Conservation (phyloP, 1,140 invertebrate genomes). For the Caenorhabditis tropicalis region DNA sequence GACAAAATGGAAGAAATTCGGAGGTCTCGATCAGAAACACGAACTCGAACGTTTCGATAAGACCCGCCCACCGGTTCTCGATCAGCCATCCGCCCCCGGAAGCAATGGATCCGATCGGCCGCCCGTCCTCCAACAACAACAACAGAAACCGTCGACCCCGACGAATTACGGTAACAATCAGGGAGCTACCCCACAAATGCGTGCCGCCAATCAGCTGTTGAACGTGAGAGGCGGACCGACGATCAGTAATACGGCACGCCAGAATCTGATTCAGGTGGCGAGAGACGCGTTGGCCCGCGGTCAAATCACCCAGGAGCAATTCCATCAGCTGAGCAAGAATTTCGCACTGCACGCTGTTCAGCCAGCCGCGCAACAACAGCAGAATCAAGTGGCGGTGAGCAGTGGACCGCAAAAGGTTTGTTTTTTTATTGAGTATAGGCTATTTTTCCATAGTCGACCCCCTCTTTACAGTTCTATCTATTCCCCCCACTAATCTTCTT, state of each 20-base stretch:
- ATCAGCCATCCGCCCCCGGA: neutral
- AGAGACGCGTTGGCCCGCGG: neutral
- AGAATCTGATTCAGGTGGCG: neutral
- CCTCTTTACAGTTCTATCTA: too few relatives aligned
- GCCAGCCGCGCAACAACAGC: neutral
- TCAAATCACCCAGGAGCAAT: slow-evolving; percentile 35
- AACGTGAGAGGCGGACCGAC: neutral
- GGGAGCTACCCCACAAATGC: neutral
- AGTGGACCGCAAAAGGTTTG: slow-evolving; percentile 11
- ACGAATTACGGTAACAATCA: neutral
- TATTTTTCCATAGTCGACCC: too few relatives aligned
- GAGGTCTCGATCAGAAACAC: slow-evolving; percentile 82
- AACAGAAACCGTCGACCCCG: neutral
- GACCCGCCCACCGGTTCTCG: neutral
- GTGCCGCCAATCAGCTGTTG: neutral
- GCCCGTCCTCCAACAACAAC: neutral
- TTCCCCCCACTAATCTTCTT: slow-evolving; percentile 9
- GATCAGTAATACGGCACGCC: neutral
- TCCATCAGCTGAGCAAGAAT: slow-evolving; percentile 1
- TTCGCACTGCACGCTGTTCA: neutral
- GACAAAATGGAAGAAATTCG: slow-evolving; percentile 98
- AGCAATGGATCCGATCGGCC: neutral
- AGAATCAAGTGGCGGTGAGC: neutral
- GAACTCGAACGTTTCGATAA: slow-evolving; percentile 59
- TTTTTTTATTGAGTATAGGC: neutral